Conservation (phyloP, 2,888 invertebrate species). For the Scrobipalpa costella region DNA sequence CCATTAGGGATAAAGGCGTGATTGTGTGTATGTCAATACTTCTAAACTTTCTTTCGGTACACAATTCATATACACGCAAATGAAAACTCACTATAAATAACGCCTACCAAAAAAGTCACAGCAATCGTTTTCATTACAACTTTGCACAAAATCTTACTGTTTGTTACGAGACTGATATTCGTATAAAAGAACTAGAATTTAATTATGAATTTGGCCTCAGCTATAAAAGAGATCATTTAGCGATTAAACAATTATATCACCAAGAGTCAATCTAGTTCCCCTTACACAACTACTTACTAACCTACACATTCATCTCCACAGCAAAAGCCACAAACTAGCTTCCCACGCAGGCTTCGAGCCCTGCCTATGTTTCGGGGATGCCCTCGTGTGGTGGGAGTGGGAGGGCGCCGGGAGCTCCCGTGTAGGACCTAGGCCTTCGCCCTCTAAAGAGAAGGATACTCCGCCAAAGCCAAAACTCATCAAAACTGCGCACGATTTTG, state of each 20-base stretch:
- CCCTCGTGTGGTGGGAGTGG: constrained; percentile 92
- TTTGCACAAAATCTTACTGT: not conserved
- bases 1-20: no score
- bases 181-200: no score
- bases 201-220: no score
- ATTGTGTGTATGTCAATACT: no score
- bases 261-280: no score
- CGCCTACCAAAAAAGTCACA: not conserved
- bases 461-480: constrained; percentile 55
- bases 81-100: not conserved
- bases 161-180: no score
- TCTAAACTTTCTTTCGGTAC: no score
- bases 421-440: constrained; percentile 51
- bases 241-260: no score
- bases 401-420: constrained; percentile 65
- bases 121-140: not conserved
- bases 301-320: constrained; percentile 42
- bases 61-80: not conserved
- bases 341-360: constrained; percentile 94
- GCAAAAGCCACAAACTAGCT: constrained; percentile 84
- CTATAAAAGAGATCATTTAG: no score
- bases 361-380: constrained; percentile 94
- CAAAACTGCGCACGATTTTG: constrained; percentile 86
- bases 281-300: not conserved
- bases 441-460: constrained; percentile 56